Base-by-base conservation (phyloP, 2,888 invertebrate species). In the Drosophila algonquin region DNA sequence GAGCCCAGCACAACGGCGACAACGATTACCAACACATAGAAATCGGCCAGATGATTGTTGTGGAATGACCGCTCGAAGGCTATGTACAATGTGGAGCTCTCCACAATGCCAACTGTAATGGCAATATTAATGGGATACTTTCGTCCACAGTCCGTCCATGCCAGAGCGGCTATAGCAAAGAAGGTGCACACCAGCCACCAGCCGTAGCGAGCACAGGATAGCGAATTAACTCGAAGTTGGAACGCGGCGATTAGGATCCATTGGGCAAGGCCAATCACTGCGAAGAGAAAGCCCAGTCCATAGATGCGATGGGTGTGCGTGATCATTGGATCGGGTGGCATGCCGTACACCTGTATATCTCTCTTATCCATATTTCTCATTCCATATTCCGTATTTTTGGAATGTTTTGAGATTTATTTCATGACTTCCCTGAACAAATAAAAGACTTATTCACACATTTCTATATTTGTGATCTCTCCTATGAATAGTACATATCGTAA, bases 121-220 rank as follows among this genome's bases (percentile, higher is more conserved):
- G 60, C 16, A 7, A 83, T 8, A 47, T 84, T 84, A 8, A 18
- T 56, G 0, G 83, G 83, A 7, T 55, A 46, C 18, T 71, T 86
- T 16, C 83, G 87, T 14, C 83, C 83, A 0, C 54, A 5, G 0
- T 64, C 21, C 1, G 83, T 88, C 59, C 89, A 84, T 9, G 83
- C 70, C 1, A 84, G 18, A 1, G 75, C 12, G 16, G 73, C 73
- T 8, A 84, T 64, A 4, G 55, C 70, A n/a, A 86, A 73, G 45
- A 83, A 88, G 0, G 89, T 88, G 6, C 10, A 27, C 16, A 71
- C 0, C 0, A 84, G 55, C 83, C 83, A 84, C 52, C 55, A 79
- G 12, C 89, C 89, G 12, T 88, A 88, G 0, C 75, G 65, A 7
- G 55, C 55, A 6, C 44, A 51, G 1, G 60, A 7, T 7, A 40